These are phyloP conservation scores for Hemitrygon akajei DNA, from an alignment of 2,797 vertebrate genomes.

Conservation along the genomic window DNA sequence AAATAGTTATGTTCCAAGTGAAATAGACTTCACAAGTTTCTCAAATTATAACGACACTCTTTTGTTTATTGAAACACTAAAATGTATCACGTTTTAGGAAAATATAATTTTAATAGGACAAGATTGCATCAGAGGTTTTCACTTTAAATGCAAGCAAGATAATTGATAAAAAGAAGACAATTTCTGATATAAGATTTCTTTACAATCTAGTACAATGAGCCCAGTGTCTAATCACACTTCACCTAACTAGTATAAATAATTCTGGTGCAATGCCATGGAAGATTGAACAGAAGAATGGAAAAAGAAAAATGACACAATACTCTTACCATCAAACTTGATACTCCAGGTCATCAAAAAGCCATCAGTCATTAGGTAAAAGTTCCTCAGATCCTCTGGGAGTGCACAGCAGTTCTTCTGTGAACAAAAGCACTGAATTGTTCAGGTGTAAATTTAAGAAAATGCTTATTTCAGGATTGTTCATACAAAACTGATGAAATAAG, in stretches of 20 bases:
- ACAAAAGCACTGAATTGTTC: conserved; percentile 35
- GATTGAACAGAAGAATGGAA: not conserved
- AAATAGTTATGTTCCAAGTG: not conserved
- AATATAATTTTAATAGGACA: not conserved
- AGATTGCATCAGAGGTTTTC: not conserved
- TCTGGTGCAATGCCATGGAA: not conserved
- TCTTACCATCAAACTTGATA: conserved; percentile 77
- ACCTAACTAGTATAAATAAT: not conserved
- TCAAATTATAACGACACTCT: not conserved
- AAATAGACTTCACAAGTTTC: not conserved
- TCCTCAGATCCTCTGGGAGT: conserved; percentile 85
- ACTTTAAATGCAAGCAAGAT: not conserved
- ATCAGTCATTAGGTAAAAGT: conserved; percentile 89
- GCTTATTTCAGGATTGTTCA: too few species aligned
- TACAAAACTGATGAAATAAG: too few species aligned
- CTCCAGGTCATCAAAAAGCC: conserved; percentile 88
- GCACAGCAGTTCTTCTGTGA: conserved; percentile 79
- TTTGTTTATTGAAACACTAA: not conserved
- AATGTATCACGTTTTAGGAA: not conserved
- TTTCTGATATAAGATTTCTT: not conserved
- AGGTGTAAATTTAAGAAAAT: not conserved
- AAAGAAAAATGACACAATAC: not conserved
- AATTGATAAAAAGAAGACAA: not conserved
- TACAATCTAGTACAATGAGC: not conserved
- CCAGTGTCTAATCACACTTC: not conserved